A percentile compares a stretch with the other conserved stretches of the same genome.
Conservation (phyloP, 2,888 invertebrate genomes). For the Drosophila sordidula region DNA sequence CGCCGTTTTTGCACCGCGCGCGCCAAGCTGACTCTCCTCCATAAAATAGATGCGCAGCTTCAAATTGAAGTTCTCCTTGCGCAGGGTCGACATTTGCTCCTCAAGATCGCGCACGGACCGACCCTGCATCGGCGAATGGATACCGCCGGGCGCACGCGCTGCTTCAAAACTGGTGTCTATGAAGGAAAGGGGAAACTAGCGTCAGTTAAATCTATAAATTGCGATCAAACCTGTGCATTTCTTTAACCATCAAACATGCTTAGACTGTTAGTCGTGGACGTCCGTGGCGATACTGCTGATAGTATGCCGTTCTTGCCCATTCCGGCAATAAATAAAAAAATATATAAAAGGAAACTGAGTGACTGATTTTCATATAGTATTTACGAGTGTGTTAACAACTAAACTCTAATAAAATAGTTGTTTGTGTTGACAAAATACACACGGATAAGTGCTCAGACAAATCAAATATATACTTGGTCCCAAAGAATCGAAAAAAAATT, state of each 20-base stretch:
- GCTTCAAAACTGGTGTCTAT: slow-evolving; percentile 65
- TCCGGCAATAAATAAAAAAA: slow-evolving; percentile 46
- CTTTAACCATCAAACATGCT: slow-evolving; percentile 6
- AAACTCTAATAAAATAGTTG: slow-evolving; percentile 16
- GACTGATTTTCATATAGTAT: slow-evolving; percentile 30
- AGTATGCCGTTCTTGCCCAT: slow-evolving; percentile 32
- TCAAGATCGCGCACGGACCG: slow-evolving; percentile 95
- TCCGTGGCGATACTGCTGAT: slow-evolving; percentile 14
- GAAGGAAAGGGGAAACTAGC: background rate
- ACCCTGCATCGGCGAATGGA: slow-evolving; percentile 85
- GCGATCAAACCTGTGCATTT: background rate
- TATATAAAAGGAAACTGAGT: slow-evolving; percentile 30
- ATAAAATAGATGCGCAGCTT: slow-evolving; percentile 96
- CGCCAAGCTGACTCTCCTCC: slow-evolving; percentile 89
- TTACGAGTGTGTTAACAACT: slow-evolving; percentile 50
- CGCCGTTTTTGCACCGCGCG: slow-evolving; percentile 57
- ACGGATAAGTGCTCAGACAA: slow-evolving; percentile 1
- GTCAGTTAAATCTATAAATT: background rate
- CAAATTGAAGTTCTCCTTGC: slow-evolving; percentile 96
- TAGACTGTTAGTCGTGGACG: background rate
- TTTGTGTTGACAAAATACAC: slow-evolving; percentile 16
- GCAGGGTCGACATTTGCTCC: slow-evolving; percentile 92
- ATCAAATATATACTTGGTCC: background rate
- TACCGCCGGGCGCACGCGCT: slow-evolving; percentile 48
- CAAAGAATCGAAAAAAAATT: background rate